These are phyloP conservation scores for Norana najaformis DNA, from an alignment of 2,888 invertebrate genomes.

Conservation along the genomic window DNA sequence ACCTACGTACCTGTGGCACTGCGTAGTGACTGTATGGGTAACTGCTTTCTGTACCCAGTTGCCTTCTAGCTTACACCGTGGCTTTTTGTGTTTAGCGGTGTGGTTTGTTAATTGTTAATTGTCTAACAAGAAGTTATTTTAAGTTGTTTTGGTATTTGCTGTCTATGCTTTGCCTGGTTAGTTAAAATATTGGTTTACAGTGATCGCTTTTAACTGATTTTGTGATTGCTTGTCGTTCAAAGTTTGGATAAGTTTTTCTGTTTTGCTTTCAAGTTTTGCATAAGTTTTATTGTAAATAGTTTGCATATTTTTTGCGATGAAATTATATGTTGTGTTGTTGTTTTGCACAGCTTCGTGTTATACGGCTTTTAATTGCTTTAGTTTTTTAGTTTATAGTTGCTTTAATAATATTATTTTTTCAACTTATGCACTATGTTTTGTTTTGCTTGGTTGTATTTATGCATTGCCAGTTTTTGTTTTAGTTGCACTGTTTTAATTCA, in stretches of 20 bases:
- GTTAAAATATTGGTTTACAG: neutral
- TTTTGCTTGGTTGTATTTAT: neutral
- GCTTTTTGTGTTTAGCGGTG: neutral
- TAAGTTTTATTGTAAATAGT: too few species aligned
- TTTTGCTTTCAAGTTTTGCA: neutral
- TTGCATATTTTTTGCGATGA: neutral
- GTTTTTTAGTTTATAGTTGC: too few species aligned
- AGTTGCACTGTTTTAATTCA: neutral
- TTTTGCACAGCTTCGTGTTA: neutral
- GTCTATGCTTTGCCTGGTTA: neutral
- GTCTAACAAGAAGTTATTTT: too few species aligned
- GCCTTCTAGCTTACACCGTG: neutral
- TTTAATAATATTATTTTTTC: neutral
- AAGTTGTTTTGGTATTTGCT: neutral
- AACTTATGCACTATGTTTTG: neutral
- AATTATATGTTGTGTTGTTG: neutral
- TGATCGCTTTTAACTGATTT: neutral
- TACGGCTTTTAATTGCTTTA: too few species aligned
- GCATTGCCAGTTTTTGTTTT: neutral
- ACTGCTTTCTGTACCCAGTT: neutral
- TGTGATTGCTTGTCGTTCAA: neutral
- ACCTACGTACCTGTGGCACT: constrained; percentile 38
- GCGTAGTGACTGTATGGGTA: constrained; percentile 28
- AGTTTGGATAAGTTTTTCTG: neutral
- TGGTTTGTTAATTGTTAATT: neutral